These are phyloP conservation scores for Gulo gulo DNA, from an alignment of 2,113 vertebrate genomes.

Conservation along the genomic window DNA sequence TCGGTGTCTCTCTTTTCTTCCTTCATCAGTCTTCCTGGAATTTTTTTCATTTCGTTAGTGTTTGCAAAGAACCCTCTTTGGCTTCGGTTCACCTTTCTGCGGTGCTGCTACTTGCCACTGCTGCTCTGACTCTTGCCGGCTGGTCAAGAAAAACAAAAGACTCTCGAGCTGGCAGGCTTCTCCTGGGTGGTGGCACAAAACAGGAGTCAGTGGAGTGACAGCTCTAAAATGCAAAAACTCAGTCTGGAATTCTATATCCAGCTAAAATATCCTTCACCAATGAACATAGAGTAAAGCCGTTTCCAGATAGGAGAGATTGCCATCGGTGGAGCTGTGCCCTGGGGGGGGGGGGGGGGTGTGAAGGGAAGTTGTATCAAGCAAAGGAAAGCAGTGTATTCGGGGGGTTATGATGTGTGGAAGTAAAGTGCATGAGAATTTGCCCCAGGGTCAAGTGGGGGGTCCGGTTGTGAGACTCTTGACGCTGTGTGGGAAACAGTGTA, in stretches of 20 bases:
- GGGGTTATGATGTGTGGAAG: too few species aligned
- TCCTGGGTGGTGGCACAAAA: neutral
- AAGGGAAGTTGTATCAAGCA: neutral
- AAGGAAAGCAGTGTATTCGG: too few species aligned
- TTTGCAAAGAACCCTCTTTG: neutral
- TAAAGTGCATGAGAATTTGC: neutral
- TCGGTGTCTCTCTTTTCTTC: neutral
- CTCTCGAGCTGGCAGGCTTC: neutral
- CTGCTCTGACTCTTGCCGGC: neutral
- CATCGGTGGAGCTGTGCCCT: rapidly evolving
- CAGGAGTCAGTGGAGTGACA: rapidly evolving
- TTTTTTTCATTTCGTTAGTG: neutral
- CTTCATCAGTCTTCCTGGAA: neutral
- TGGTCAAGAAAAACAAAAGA: neutral
- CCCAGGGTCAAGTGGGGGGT: rapidly evolving
- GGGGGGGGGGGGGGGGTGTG: rapidly evolving
- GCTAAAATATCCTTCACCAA: neutral
- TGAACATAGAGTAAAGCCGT: neutral
- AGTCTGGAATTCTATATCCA: neutral
- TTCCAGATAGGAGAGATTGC: neutral
- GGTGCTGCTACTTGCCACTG: neutral
- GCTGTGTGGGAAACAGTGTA: too few species aligned
- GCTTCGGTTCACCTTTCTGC: neutral
- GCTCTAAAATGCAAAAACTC: neutral
- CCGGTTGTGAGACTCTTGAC: neutral